Evolutionary conservation across 2,888 invertebrate species (phyloP).

Genomic region (Mythimna loreyi): DNA sequence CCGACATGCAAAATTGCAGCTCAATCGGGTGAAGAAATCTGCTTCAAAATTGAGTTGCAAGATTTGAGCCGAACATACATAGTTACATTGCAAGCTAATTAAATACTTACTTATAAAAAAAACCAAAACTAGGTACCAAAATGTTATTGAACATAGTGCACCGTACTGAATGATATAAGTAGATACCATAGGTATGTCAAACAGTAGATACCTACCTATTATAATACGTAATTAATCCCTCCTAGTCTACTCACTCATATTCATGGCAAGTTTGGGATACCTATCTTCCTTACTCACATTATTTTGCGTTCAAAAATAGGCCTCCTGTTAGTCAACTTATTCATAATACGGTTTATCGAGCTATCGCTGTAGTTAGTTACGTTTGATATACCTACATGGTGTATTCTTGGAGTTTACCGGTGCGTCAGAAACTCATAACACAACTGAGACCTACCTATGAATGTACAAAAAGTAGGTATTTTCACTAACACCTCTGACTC

Average conservation of each 20-base stretch:
- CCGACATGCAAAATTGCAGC: no score
- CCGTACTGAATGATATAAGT: not conserved
- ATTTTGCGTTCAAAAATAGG: not conserved
- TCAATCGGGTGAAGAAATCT: no score
- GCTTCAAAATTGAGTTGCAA: no score
- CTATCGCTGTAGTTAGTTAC: not conserved
- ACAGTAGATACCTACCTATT: no score
- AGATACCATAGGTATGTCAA: no score
- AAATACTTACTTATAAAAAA: no score
- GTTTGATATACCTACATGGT: slow-evolving; percentile 1
- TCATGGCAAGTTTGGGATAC: not conserved
- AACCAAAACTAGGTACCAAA: no score
- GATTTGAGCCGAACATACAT: no score
- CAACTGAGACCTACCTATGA: no score
- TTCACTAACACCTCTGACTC: slow-evolving; percentile 18
- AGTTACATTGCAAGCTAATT: no score
- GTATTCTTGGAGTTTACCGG: slow-evolving; percentile 5
- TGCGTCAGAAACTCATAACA: slow-evolving; percentile 4
- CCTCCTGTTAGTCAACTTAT: not conserved
- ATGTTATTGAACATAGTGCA: not conserved
- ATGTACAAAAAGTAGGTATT: slow-evolving; percentile 14
- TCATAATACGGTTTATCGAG: slow-evolving; percentile 1
- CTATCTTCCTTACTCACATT: not conserved
- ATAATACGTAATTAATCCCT: no score
- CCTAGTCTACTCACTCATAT: not conserved